phyloP scores from a whole-genome alignment of 2,113 vertebrate species.

The Bombycilla garrulus region DNA sequence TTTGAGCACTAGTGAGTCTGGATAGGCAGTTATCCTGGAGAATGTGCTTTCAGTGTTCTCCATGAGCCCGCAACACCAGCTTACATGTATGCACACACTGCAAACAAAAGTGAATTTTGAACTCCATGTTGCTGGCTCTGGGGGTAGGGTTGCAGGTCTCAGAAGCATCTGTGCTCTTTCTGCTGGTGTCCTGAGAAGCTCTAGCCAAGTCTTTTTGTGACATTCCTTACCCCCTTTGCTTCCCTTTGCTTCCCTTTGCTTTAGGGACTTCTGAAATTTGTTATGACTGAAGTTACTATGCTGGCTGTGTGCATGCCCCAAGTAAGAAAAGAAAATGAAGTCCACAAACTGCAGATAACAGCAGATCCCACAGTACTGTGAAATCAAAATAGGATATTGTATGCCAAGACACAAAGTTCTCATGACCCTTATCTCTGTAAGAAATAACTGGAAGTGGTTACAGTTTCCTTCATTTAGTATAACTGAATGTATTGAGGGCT shows the following conservation, averaged over 20 bases:
- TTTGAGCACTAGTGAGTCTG: not conserved
- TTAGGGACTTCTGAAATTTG: not conserved
- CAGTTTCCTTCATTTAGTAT: constrained; percentile 6
- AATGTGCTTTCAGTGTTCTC: not conserved
- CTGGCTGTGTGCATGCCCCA: not conserved
- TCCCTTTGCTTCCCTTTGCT: not conserved
- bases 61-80: not conserved
- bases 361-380: constrained; percentile 17
- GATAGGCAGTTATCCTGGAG: not conserved
- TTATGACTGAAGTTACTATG: not conserved
- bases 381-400: constrained; percentile 34
- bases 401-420: constrained; percentile 47
- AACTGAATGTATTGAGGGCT: not conserved
- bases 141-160: not conserved
- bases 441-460: constrained; percentile 50
- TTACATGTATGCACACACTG: not conserved
- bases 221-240: not conserved
- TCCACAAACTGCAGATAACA: constrained; percentile 27
- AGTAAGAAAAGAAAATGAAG: not conserved
- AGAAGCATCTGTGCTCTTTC: not conserved
- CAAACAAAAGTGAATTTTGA: not conserved
- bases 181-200: not conserved
- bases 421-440: constrained; percentile 34
- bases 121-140: not conserved
- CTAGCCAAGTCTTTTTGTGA: not conserved